Base-by-base conservation (phyloP, 2,113 vertebrate species). In the Anhinga anhinga region DNA sequence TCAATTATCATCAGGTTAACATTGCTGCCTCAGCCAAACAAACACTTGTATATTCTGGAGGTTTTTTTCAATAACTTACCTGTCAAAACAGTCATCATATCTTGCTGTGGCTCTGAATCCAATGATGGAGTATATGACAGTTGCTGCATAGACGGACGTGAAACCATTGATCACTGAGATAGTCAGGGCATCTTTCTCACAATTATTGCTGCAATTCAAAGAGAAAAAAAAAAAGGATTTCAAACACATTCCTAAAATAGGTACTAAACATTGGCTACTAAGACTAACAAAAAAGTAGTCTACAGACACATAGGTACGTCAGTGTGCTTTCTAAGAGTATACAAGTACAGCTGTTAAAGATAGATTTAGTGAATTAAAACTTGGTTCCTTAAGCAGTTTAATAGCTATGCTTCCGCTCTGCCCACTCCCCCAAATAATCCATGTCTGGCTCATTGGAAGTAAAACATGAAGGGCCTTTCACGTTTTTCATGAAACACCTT, bases 81-180 rank as follows among this genome's bases (percentile, higher is more conserved):
- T 95, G 85, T 74, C 86, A 27, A 99, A 66, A 59, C 99, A 99
- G 53, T 98, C 98, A 2, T 99, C 99, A 2, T 92, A 99, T 76
- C 98, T 99, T 74, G 99, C 90, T 0, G 98, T 99, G 89, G 99
- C 99, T 11, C 99, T 98, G 98, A 99, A 99, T 80, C 99, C 99
- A 6, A 99, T 99, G 97, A 99, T 99, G 87, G 99, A 99, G 69
- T 99, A 99, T 84, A 99, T 98, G 52, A 99, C 99, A 0, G 99
- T 99, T 20, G 99, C 99, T 0, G 99, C 98, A 11, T 98, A 99
- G 70, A 99, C 88, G 0, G 99, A 99, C 2, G 99, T 99, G 98
- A 98, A 98, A 58, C 99, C 99, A 3, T 99, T 99, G 95, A 99
- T 99, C 88, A 99, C 32, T 22, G 99, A 99, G 91, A 99, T 99